These are phyloP conservation scores for Nannoperca obscura DNA, from an alignment of 2,797 vertebrate species.

Conservation along the genomic window DNA sequence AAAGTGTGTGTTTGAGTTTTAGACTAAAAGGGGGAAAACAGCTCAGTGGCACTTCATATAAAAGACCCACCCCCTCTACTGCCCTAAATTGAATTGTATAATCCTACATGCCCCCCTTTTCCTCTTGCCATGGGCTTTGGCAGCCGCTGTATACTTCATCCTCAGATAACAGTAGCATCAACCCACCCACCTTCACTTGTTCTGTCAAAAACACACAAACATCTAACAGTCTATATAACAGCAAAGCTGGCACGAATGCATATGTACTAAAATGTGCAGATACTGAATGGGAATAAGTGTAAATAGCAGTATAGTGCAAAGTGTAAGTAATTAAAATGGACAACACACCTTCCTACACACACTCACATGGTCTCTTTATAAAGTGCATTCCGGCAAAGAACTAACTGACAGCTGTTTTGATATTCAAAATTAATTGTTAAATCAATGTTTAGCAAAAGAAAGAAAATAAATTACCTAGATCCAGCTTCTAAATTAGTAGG, in stretches of 20 bases:
- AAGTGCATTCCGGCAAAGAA: not conserved
- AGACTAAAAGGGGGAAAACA: slow-evolving; percentile 43
- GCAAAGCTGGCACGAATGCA: slow-evolving; percentile 29
- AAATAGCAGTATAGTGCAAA: slow-evolving; percentile 2
- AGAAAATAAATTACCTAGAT: not conserved
- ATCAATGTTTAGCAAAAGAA: not conserved
- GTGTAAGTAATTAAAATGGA: not conserved
- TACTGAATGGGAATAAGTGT: slow-evolving; percentile 22
- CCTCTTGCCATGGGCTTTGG: slow-evolving; percentile 64
- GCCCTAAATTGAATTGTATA: slow-evolving; percentile 79
- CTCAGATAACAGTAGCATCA: slow-evolving; percentile 71
- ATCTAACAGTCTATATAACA: slow-evolving; percentile 39
- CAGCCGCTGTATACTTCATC: slow-evolving; percentile 65
- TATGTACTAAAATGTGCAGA: slow-evolving; percentile 20
- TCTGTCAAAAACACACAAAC: slow-evolving; percentile 64
- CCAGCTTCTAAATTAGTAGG: not conserved
- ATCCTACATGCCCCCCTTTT: slow-evolving; percentile 64
- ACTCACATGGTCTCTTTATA: not conserved
- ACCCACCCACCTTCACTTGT: slow-evolving; percentile 73
- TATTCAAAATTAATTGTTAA: not conserved
- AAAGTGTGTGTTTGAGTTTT: slow-evolving; percentile 33
- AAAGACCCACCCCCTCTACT: slow-evolving; percentile 70
- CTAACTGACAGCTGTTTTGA: too few species aligned
- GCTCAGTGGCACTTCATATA: slow-evolving; percentile 69
- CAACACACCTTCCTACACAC: slow-evolving; percentile 26